These are phyloP conservation scores for Drosophila histrio DNA, from an alignment of 2,888 invertebrate species.

Conservation along the genomic window DNA sequence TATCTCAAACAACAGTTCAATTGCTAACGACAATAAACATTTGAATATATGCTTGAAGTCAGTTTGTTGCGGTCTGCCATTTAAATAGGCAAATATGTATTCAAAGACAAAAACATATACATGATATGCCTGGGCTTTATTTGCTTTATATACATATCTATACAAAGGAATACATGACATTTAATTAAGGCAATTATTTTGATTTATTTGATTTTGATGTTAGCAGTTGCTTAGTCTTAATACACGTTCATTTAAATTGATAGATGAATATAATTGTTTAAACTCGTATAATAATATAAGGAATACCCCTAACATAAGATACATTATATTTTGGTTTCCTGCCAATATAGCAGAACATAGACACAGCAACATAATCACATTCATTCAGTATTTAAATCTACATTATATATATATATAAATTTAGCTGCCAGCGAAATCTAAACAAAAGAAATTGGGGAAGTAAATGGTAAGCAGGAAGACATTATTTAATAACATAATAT, in stretches of 20 bases:
- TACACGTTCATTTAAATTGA: neutral
- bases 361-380: constrained; percentile 31
- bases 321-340: constrained; percentile 41
- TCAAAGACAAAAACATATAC: neutral
- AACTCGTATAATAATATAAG: too few species aligned
- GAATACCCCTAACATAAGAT: neutral
- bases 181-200: constrained; percentile 16
- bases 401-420: constrained; percentile 12
- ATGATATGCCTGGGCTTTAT: neutral
- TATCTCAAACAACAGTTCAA: constrained; percentile 44
- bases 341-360: constrained; percentile 38
- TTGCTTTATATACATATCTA: too few species aligned
- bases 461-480: constrained; percentile 37
- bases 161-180: neutral
- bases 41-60: constrained; percentile 18
- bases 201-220: constrained; percentile 1
- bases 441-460: constrained; percentile 32
- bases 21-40: constrained; percentile 41
- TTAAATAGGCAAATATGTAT: neutral
- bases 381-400: constrained; percentile 49
- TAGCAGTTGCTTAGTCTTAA: neutral
- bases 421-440: constrained; percentile 11
- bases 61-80: constrained; percentile 8
- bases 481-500: constrained; percentile 36
- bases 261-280: too few species aligned